phyloP scores from a whole-genome alignment of 2,797 vertebrate species.

The Hybognathus amarus region DNA sequence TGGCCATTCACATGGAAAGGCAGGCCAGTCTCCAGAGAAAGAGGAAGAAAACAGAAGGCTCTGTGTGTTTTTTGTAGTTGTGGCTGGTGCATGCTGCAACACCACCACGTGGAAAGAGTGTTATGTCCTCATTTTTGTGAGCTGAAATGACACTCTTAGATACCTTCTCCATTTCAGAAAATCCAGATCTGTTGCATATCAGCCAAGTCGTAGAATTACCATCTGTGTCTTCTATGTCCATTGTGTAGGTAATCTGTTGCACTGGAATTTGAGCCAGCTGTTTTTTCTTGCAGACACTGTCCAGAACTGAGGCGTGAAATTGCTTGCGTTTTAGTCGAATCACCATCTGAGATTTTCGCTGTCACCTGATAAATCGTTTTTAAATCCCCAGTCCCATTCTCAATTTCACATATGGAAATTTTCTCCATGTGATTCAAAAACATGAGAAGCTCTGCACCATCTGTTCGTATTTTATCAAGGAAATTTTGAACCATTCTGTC shows the following conservation, averaged over 20 bases:
- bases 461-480: slow-evolving; percentile 92
- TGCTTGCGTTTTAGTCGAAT: slow-evolving; percentile 97
- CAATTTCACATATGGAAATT: slow-evolving; percentile 99
- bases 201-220: slow-evolving; percentile 95
- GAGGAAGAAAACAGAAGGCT: slow-evolving; percentile 96
- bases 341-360: slow-evolving; percentile 95
- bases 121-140: slow-evolving; percentile 98
- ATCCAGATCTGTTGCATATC: slow-evolving; percentile 96
- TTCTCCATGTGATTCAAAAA: slow-evolving; percentile 99
- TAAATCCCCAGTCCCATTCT: slow-evolving; percentile 86
- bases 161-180: slow-evolving; percentile 92
- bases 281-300: slow-evolving; percentile 95
- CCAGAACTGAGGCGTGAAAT: slow-evolving; percentile 95
- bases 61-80: slow-evolving; percentile 95
- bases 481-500: slow-evolving; percentile 99
- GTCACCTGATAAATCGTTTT: slow-evolving; percentile 96
- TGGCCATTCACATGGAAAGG: slow-evolving; percentile 98
- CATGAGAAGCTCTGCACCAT: slow-evolving; percentile 97
- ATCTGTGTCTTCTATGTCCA: slow-evolving; percentile 97
- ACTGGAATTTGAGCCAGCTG: slow-evolving; percentile 91
- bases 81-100: slow-evolving; percentile 97
- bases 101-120: slow-evolving; percentile 96
- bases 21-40: slow-evolving; percentile 95
- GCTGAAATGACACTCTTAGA: slow-evolving; percentile 97
- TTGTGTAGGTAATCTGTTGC: slow-evolving; percentile 96